Percentiles rank a stretch among this genome's conserved stretches.
These are phyloP conservation scores for Limnephilus auricula DNA, from an alignment of 2,888 invertebrate species.

Conservation along the genomic window DNA sequence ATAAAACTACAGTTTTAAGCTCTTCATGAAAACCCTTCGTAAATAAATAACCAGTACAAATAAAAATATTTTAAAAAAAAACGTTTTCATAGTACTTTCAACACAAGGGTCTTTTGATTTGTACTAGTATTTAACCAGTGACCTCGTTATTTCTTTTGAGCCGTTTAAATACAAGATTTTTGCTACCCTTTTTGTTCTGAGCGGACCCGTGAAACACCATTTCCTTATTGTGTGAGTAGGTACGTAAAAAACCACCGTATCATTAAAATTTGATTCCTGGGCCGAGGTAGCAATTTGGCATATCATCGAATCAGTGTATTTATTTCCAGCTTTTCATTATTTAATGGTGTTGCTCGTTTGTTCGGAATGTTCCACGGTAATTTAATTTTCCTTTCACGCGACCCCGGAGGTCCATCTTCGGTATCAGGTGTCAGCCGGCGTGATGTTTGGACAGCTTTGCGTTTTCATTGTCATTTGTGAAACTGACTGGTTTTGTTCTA, in stretches of 20 bases:
- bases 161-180: neutral
- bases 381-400: conserved; percentile 6
- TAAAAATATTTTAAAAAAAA: neutral
- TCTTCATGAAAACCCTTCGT: neutral
- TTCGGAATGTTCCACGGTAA: neutral
- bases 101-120: neutral
- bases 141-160: conserved; percentile 2
- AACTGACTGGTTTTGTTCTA: neutral
- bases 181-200: neutral
- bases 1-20: neutral
- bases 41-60: neutral
- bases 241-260: neutral
- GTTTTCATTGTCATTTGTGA: conserved; percentile 20
- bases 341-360: neutral
- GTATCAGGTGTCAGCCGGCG: conserved; percentile 12
- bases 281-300: neutral
- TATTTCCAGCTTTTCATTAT: neutral
- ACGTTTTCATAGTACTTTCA: neutral
- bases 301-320: neutral
- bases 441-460: conserved; percentile 40
- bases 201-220: neutral
- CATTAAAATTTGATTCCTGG: neutral
- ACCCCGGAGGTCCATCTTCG: conserved; percentile 3
- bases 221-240: neutral
- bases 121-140: neutral